Percentiles rank a stretch among this genome's conserved stretches.
phyloP scores from a whole-genome alignment of 1,140 invertebrate genomes.

The Alviniconcha marisindica region DNA sequence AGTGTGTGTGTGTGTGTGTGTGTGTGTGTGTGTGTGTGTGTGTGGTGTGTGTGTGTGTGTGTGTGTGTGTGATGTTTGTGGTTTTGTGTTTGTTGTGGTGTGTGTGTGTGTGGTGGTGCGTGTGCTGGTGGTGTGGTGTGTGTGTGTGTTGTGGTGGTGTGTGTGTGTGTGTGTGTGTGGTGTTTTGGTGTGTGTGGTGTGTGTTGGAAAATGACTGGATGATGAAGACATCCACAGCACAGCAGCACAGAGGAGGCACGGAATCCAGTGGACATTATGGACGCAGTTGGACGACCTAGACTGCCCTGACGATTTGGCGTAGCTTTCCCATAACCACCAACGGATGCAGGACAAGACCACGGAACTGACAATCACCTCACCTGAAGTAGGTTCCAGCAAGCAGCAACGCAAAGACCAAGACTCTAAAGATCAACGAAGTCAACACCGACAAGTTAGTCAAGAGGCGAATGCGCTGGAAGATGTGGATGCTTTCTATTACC shows the following conservation, averaged over 20 bases:
- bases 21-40: too few relatives aligned
- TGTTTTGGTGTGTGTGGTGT: too few relatives aligned
- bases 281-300: slow-evolving; percentile 39
- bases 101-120: too few relatives aligned
- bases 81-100: too few relatives aligned
- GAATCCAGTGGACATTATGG: slow-evolving; percentile 43
- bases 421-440: slow-evolving; percentile 38
- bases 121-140: too few relatives aligned
- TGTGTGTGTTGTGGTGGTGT: too few relatives aligned
- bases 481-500: slow-evolving; percentile 15
- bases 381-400: slow-evolving; percentile 34
- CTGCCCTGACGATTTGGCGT: slow-evolving; percentile 34
- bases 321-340: slow-evolving; percentile 39
- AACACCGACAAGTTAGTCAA: slow-evolving; percentile 17
- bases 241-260: slow-evolving; percentile 41
- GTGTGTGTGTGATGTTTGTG: too few relatives aligned
- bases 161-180: too few relatives aligned
- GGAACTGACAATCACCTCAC: slow-evolving; percentile 33
- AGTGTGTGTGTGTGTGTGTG: too few relatives aligned
- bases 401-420: slow-evolving; percentile 41
- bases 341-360: slow-evolving; percentile 31
- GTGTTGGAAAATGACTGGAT: slow-evolving; percentile 47
- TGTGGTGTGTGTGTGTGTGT: too few relatives aligned
- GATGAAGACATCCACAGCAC: slow-evolving; percentile 45
- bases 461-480: background rate